Conservation (phyloP, 2,888 invertebrate genomes). For the Tyria jacobaeae region DNA sequence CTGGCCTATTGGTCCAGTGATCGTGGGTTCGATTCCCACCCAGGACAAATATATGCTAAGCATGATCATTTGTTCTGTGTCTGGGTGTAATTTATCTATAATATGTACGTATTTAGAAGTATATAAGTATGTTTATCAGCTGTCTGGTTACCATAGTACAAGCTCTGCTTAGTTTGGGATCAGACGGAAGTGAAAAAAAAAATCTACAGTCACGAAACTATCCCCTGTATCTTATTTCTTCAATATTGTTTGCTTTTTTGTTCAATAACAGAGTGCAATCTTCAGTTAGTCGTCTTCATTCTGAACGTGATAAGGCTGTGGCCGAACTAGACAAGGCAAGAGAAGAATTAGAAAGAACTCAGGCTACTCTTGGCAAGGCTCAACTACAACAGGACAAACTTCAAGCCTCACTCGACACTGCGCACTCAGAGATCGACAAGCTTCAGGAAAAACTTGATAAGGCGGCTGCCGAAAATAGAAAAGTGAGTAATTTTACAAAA, state of each 20-base stretch:
- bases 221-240: not conserved
- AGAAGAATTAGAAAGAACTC: conserved; percentile 95
- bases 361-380: conserved; percentile 95
- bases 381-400: conserved; percentile 97
- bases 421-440: conserved; percentile 96
- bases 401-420: conserved; percentile 94
- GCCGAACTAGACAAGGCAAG: conserved; percentile 94
- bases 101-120: no score
- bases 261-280: conserved; percentile 89
- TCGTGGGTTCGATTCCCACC: no score
- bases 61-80: no score
- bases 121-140: no score
- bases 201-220: no score
- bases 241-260: not conserved
- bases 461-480: conserved; percentile 92
- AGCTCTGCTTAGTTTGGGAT: no score
- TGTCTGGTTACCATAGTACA: no score
- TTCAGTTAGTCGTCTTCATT: conserved; percentile 93
- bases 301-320: conserved; percentile 95
- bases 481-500: conserved; percentile 84
- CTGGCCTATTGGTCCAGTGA: no score
- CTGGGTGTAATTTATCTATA: no score
- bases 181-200: no score
- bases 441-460: conserved; percentile 96
- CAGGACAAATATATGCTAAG: no score